Evolutionary conservation across 2,888 invertebrate species (phyloP), one percentile per base, ranked within the genome.

Genomic region (Noctua comes): DNA sequence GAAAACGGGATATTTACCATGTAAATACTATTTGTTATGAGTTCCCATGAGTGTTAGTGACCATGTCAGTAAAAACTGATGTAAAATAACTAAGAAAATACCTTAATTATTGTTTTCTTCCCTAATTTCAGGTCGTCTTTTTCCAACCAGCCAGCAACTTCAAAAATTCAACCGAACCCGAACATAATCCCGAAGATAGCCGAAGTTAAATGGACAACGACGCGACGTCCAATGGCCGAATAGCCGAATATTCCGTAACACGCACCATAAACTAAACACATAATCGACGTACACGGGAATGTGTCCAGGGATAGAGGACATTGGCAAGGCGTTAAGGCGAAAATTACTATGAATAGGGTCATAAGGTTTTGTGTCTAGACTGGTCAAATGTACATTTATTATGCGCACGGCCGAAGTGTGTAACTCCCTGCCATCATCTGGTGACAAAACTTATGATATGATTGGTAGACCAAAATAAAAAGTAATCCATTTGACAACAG

Each of bases 241-340:
- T 68, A 57, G 68, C 66, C 71, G 2, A 36, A 0, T 68, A 75
- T 70, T 83, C 80, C 87, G 88, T 90, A 89, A 86, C 80, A 88
- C 85, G 84, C 77, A 54, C 62, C 85, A 89, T 88, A 86, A 83
- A 87, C 78, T 87, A 77, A 77, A 83, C 76, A 77, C 82, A 71
- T 86, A 79, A 87, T 88, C 79, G 82, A 83, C 88, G 68, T 79
- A 85, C 76, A 79, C 57, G 73, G 77, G 71, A 71, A 43, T 66
- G 77, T 72, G 84, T 72, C 31, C 31, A n/a, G 51, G 46, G 18
- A n/a, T 24, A n/a, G 16, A 24, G 71, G 57, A 73, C 78, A 69
- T 73, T 73, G 74, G 62, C 46, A 77, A 73, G 57, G 68, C 51
- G 68, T 87, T 68, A 71, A 59, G 40, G 71, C 69, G 74, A 82